Percentiles rank a stretch among this genome's conserved stretches.
phyloP scores from a whole-genome alignment of 2,797 vertebrate genomes.

The Tauraco hartlaubi region DNA sequence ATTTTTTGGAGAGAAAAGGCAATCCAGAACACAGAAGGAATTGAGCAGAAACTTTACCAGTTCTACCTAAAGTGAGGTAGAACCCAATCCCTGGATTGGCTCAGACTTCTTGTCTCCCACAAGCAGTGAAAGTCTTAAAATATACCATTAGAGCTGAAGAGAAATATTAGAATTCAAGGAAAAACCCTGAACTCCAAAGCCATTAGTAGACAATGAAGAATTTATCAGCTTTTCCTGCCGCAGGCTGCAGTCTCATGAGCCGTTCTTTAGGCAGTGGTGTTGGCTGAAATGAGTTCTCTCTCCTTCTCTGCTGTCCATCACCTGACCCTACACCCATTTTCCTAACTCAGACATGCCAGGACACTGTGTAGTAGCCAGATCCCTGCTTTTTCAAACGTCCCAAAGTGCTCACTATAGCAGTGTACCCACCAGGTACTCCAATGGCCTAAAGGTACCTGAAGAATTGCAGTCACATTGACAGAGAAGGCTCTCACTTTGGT shows the following conservation, averaged over 20 bases:
- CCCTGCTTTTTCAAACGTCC: not conserved
- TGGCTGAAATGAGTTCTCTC: not conserved
- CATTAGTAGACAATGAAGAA: not conserved
- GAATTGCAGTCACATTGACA: not conserved
- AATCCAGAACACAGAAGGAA: not conserved
- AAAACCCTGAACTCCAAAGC: not conserved
- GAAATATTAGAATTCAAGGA: not conserved
- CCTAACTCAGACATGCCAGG: not conserved
- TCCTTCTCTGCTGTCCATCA: not conserved
- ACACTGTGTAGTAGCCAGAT: not conserved
- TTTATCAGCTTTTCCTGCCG: not conserved
- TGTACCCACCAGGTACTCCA: not conserved
- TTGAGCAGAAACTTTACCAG: not conserved
- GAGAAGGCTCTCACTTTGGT: not conserved
- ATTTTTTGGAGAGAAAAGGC: not conserved
- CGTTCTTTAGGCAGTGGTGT: not conserved
- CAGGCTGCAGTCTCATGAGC: not conserved
- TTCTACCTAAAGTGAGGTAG: rapidly evolving
- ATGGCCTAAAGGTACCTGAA: rapidly evolving
- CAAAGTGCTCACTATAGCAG: not conserved
- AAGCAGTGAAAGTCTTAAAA: not conserved
- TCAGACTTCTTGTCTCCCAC: rapidly evolving
- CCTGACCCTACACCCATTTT: not conserved
- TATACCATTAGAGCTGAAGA: rapidly evolving
- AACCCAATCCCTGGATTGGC: not conserved